These are phyloP conservation scores for Frankliniella fusca DNA, from an alignment of 2,888 invertebrate genomes.

Conservation along the genomic window DNA sequence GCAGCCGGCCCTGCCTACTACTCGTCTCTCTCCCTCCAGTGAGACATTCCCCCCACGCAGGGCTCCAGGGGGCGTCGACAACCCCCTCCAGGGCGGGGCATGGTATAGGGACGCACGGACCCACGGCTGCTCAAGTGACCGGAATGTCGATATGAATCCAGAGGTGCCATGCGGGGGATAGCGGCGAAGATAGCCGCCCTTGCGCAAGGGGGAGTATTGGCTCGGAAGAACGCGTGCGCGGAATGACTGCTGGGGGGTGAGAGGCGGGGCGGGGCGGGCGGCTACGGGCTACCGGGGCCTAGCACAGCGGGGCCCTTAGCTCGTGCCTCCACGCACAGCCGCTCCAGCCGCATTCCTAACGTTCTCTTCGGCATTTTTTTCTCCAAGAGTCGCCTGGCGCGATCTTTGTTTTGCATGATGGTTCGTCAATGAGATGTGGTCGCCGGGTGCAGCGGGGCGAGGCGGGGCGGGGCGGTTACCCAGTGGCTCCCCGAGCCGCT, in stretches of 20 bases:
- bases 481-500: too few relatives aligned
- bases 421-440: too few relatives aligned
- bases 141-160: neutral
- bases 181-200: neutral
- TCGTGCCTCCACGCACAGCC: too few relatives aligned
- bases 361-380: too few relatives aligned
- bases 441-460: too few relatives aligned
- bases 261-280: neutral
- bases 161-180: too few relatives aligned
- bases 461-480: too few relatives aligned
- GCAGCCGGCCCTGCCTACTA: too few relatives aligned
- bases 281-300: neutral
- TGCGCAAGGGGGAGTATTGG: neutral
- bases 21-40: too few relatives aligned
- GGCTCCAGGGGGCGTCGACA: neutral
- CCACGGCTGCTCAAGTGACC: neutral
- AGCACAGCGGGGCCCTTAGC: neutral
- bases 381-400: too few relatives aligned
- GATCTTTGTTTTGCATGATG: too few relatives aligned
- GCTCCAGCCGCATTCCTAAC: neutral
- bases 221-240: conserved; percentile 10
- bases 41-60: too few relatives aligned
- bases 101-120: neutral
- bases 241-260: neutral
- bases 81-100: neutral